Conservation (phyloP, 1,140 invertebrate species). For the Cydia strobilella region DNA sequence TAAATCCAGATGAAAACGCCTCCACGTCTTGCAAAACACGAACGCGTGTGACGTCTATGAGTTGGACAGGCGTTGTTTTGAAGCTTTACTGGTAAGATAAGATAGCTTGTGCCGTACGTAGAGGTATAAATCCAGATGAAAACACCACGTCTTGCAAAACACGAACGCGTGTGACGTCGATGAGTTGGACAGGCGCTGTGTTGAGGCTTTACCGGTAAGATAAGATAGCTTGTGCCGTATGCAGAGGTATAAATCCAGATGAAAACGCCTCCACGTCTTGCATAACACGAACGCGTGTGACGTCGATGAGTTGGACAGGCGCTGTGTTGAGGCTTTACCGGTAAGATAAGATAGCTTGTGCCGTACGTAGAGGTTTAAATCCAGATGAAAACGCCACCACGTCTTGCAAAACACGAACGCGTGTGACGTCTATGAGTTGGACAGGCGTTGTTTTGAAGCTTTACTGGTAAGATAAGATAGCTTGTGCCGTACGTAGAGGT, state of each 20-base stretch:
- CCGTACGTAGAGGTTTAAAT: too few species aligned
- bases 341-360: too few species aligned
- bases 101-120: neutral
- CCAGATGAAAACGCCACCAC: conserved; percentile 84
- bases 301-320: too few species aligned
- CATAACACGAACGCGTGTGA: conserved; percentile 68
- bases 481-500: too few species aligned
- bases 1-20: conserved; percentile 84
- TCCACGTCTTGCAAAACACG: conserved; percentile 81
- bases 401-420: conserved; percentile 78
- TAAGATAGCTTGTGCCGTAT: neutral
- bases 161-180: conserved; percentile 75
- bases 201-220: conserved; percentile 68
- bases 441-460: conserved; percentile 65
- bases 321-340: too few species aligned
- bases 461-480: conserved; percentile 60
- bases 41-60: conserved; percentile 75
- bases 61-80: conserved; percentile 60
- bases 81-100: conserved; percentile 70
- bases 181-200: conserved; percentile 61
- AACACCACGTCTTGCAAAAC: conserved; percentile 81
- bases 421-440: conserved; percentile 75
- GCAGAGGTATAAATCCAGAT: conserved; percentile 65
- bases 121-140: conserved; percentile 76
- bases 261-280: conserved; percentile 82